Base-by-base conservation (phyloP, 2,888 invertebrate genomes). In the Frankliniella intonsa region DNA sequence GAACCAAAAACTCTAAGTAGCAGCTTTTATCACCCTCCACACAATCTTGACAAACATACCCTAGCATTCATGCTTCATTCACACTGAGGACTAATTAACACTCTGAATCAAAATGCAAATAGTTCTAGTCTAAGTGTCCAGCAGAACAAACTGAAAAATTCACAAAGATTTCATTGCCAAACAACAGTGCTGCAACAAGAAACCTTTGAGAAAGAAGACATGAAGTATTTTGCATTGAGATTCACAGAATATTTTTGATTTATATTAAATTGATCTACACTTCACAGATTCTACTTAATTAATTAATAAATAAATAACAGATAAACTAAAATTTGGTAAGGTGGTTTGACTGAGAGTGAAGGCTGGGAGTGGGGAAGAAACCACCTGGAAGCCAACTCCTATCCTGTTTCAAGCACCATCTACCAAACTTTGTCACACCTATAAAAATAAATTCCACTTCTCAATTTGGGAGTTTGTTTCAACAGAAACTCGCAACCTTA, bases 401-500 rank as follows among this genome's bases (percentile, higher is more conserved):
- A 25, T 25, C 69, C 69, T 76, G 69, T 25, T 9, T 76, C 69
- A 22, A 76, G 69, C 69, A 76, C 69, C 69, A 25, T 76, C 25
- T 76, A 76, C 69, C 22, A 10, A 25, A 25, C 22, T 22, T 76
- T 76, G 69, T 76, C 69, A 76, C 69, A 76, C 69, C 69, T 76
- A 76, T 22, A 76, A 76, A 76, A 76, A 76, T 76, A 76, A 76
- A 76, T 76, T 25, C 69, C 69, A 76, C 69, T 76, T 76, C 12
- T 0, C 12, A 76, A 22, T 22, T 11, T 76, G 69, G 22, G 69
- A 62, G 62, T 62, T n/a, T 7, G 62, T 62, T 19, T 1, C 5
- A 76, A 76, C 69, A 76, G 12, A 25, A 69, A 25, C 69, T 76
- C 69, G 25, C 69, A 76, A 76, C 69, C 69, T 25, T 76, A 76